A percentile compares a stretch with the other conserved stretches of the same genome.
Conservation (phyloP, 2,888 invertebrate species). For the Gnatocerus cornutus region DNA sequence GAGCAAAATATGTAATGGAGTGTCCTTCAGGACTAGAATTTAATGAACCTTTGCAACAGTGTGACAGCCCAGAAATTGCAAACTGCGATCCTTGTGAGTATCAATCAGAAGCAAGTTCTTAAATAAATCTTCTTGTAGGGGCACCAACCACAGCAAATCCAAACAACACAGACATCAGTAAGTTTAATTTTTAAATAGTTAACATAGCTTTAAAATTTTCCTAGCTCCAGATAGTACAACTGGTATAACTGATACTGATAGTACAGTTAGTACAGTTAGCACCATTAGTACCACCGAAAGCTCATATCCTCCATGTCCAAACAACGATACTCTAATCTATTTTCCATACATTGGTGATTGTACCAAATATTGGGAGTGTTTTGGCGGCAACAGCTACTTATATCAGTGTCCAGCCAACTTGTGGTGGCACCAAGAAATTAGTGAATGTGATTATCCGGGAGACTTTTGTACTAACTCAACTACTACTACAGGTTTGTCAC, state of each 20-base stretch:
- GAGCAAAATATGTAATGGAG: constrained; percentile 30
- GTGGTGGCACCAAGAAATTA: constrained; percentile 43
- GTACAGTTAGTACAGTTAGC: no score
- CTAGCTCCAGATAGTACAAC: not conserved
- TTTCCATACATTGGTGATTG: constrained; percentile 35
- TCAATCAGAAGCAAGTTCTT: not conserved
- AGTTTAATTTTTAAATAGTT: no score
- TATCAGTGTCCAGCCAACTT: constrained; percentile 27
- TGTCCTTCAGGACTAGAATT: constrained; percentile 38
- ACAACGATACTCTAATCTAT: no score
- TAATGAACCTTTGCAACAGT: constrained; percentile 16
- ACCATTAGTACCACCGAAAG: not conserved
- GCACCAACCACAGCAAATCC: constrained; percentile 21
- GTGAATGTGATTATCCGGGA: constrained; percentile 44
- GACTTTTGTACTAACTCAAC: constrained; percentile 32
- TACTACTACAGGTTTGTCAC: no score
- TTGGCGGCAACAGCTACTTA: not conserved
- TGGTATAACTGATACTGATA: no score
- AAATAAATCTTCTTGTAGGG: constrained; percentile 1
- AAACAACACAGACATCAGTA: not conserved
- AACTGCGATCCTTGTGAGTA: constrained; percentile 33
- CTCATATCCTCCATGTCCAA: no score
- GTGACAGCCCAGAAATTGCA: constrained; percentile 25
- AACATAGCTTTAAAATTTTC: no score
- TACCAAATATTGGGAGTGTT: constrained; percentile 26